phyloP scores from a whole-genome alignment of 2,113 vertebrate genomes.

The Pachyramphus minor region DNA sequence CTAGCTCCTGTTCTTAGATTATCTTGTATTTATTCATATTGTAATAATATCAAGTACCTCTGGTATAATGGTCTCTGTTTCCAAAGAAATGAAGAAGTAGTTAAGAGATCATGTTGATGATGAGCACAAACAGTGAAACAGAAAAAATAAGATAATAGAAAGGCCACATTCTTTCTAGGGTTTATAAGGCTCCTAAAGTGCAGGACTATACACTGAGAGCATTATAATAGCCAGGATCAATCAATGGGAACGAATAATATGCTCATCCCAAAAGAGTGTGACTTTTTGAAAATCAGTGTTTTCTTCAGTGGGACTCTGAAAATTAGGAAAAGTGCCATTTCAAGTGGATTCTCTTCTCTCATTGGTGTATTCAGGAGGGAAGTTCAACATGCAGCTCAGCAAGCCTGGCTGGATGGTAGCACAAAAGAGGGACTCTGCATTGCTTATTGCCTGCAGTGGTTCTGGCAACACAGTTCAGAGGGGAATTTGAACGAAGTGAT shows the following conservation, averaged over 20 bases:
- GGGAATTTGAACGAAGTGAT: not conserved
- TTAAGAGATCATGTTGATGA: not conserved
- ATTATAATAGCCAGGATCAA: not conserved
- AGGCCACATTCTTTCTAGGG: not conserved
- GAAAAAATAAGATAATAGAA: not conserved
- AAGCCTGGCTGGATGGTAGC: not conserved
- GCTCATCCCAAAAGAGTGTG: not conserved
- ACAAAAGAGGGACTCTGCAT: not conserved
- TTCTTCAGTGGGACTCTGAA: not conserved
- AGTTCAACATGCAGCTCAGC: not conserved
- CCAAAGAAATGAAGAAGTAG: not conserved
- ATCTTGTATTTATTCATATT: not conserved
- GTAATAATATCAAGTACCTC: not conserved
- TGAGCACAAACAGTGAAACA: not conserved
- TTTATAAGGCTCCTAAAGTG: not conserved
- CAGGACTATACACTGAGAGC: not conserved
- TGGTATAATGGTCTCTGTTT: not conserved
- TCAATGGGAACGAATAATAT: fast-evolving
- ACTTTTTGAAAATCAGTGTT: not conserved
- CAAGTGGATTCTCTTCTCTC: not conserved
- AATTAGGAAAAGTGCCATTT: not conserved
- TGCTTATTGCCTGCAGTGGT: not conserved
- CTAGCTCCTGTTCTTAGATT: not conserved
- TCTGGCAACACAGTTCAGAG: not conserved
- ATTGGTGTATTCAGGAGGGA: not conserved